Evolutionary conservation across 2,113 vertebrate genomes (phyloP).

Genomic region (Ramphastos sulfuratus): DNA sequence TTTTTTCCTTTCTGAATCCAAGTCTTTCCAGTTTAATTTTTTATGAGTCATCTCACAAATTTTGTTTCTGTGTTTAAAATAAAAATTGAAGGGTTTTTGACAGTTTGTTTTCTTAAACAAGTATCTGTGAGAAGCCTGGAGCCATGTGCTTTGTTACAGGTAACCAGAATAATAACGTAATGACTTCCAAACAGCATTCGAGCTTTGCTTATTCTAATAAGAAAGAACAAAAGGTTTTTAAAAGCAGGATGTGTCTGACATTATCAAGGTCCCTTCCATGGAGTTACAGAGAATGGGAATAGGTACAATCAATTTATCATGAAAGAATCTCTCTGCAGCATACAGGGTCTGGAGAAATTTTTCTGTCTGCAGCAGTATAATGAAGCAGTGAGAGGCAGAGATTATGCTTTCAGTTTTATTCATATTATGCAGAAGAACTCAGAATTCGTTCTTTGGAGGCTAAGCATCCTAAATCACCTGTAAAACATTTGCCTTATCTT

Average conservation of each 20-base stretch:
- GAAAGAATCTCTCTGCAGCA: conserved; percentile 35
- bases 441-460: conserved; percentile 46
- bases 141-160: conserved; percentile 34
- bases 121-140: conserved; percentile 28
- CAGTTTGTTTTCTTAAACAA: conserved; percentile 56
- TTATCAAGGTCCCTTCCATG: conserved; percentile 39
- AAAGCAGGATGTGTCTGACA: conserved; percentile 50
- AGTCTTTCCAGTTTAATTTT: background rate
- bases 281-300: conserved; percentile 22
- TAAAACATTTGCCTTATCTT: conserved; percentile 63
- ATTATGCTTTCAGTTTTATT: conserved; percentile 68
- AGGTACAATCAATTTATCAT: conserved; percentile 53
- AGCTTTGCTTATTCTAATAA: conserved; percentile 55
- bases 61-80: conserved; percentile 26
- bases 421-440: conserved; percentile 65
- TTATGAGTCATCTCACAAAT: conserved; percentile 1
- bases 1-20: background rate
- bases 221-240: conserved; percentile 63
- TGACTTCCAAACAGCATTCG: conserved; percentile 46
- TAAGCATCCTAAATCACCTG: conserved; percentile 65
- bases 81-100: conserved; percentile 50
- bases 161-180: background rate
- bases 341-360: background rate
- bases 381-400: conserved; percentile 45
- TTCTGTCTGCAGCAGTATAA: conserved; percentile 37